Base-by-base conservation (phyloP, 2,797 vertebrate genomes). In the Anguilla marmorata region DNA sequence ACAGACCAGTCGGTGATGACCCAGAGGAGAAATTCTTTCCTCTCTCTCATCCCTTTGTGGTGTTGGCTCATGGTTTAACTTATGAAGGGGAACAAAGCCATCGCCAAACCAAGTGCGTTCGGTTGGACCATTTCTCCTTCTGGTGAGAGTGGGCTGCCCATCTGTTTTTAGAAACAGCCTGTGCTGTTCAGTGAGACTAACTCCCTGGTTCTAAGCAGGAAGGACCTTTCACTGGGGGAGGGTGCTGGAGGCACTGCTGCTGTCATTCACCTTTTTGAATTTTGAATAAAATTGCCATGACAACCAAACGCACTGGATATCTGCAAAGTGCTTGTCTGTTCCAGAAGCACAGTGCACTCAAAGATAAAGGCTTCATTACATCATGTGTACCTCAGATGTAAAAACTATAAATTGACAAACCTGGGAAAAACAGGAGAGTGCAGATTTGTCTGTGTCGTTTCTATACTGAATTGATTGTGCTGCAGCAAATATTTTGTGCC, bases 21-120 rank as follows among this genome's bases (percentile, higher is more conserved):
- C n/a, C n/a, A 12, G 69, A 33, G 74, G 37, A 79, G 74, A 79
- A 41, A 45, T 79, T 14, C 3, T 45, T 79, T 79, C 16, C 37
- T 45, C 37, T 21, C 89, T 93, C 94, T 94, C 92, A 94, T 93
- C 85, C 33, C 52, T 88, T 88, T 87, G 87, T 91, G 91, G 91
- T 86, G 87, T 88, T 90, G 90, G 91, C 91, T 90, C 92, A 88
- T 89, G 90, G 92, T 90, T 89, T 87, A 92, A 93, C 90, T 93
- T 92, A 90, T 92, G 92, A 92, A 93, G 92, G 94, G 92, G 90
- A 90, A 92, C 90, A 93, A 86, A 74, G 90, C 90, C 85, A 85
- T 88, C 85, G 86, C 88, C 82, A 92, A 93, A 91, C 86, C 83
- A 91, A 92, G 93, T 89, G 91, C 89, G 92, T 92, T 93, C 92